Percentiles rank a stretch among this genome's conserved stretches.
phyloP scores from a whole-genome alignment of 2,888 invertebrate species.

The Nyleta sp. region DNA sequence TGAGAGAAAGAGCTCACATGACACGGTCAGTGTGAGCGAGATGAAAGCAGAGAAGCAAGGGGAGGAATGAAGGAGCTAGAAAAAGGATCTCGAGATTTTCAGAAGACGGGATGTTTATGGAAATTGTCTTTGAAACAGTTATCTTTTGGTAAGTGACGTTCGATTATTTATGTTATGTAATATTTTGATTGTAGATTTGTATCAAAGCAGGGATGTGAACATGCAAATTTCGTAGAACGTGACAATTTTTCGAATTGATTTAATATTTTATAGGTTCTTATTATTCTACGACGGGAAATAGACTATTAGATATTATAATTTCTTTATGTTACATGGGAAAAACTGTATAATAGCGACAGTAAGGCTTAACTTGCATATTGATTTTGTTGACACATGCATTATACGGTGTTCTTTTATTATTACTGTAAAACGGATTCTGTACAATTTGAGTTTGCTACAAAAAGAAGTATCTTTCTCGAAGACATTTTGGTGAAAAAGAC shows the following conservation, averaged over 20 bases:
- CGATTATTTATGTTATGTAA: constrained; percentile 53
- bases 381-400: no score
- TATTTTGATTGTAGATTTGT: constrained; percentile 51
- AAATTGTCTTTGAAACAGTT: constrained; percentile 73
- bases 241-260: constrained; percentile 57
- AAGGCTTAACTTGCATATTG: no score
- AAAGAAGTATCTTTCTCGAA: no score
- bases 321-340: constrained; percentile 1
- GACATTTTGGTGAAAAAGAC: no score
- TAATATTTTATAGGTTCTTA: constrained; percentile 40
- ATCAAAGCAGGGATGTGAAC: constrained; percentile 24
- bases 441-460: no score
- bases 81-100: constrained; percentile 47
- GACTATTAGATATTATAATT: constrained; percentile 15
- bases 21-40: constrained; percentile 28
- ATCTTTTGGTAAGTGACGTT: constrained; percentile 56
- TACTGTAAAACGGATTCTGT: no score
- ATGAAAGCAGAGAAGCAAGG: constrained; percentile 25
- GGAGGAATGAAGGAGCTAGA: constrained; percentile 34
- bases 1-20: constrained; percentile 45
- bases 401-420: no score
- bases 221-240: constrained; percentile 57
- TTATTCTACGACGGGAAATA: constrained; percentile 49
- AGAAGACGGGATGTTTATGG: constrained; percentile 75
- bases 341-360: neutral